Conservation (phyloP, 2,888 invertebrate genomes). For the Cataglyphis altisquamis region DNA sequence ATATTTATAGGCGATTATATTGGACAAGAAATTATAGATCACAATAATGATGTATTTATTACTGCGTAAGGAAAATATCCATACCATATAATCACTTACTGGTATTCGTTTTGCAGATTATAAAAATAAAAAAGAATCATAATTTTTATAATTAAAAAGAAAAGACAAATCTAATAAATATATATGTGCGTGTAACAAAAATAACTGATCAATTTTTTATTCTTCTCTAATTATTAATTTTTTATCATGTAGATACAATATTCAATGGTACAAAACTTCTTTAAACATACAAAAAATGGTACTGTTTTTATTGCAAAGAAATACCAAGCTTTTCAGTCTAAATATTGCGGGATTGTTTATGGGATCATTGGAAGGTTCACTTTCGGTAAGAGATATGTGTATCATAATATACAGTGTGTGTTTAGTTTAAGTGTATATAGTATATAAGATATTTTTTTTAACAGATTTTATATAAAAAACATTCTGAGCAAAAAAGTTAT, state of each 20-base stretch:
- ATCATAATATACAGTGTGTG: neutral
- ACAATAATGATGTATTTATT: too few relatives aligned
- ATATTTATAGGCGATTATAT: too few relatives aligned
- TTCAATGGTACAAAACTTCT: neutral
- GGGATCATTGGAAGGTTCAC: slow-evolving; percentile 1
- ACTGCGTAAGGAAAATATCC: too few relatives aligned
- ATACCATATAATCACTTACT: too few relatives aligned
- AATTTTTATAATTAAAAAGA: too few relatives aligned
- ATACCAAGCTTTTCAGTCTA: neutral
- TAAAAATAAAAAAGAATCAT: too few relatives aligned
- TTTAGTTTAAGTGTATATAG: neutral
- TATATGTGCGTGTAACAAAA: neutral
- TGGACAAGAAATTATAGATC: too few relatives aligned
- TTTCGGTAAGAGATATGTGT: neutral
- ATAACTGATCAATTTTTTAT: neutral
- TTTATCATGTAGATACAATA: neutral
- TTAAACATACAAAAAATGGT: slow-evolving; percentile 19
- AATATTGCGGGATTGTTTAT: slow-evolving; percentile 17
- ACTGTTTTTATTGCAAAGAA: slow-evolving; percentile 9
- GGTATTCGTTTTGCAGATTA: too few relatives aligned
- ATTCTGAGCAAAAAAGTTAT: too few relatives aligned
- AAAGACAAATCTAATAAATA: too few relatives aligned
- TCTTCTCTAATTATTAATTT: neutral
- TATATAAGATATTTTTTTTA: too few relatives aligned
- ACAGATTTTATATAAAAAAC: too few relatives aligned